Evolutionary conservation across 1,140 invertebrate species (phyloP).

Genomic region (Ceratina calcarata): DNA sequence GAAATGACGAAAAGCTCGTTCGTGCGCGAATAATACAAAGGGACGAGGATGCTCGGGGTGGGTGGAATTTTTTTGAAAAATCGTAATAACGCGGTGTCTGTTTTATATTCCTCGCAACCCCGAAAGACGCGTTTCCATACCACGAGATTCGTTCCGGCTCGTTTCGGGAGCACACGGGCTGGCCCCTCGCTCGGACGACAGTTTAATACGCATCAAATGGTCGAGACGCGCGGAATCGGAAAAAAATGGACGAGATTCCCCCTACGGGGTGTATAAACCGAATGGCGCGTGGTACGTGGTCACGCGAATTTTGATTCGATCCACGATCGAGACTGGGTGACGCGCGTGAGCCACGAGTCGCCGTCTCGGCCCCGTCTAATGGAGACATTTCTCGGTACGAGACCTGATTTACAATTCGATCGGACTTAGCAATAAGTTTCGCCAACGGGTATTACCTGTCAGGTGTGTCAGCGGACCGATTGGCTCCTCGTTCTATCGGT

Average conservation of each 20-base stretch:
- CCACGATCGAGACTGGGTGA: slow-evolving; percentile 25
- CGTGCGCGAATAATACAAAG: slow-evolving; percentile 10
- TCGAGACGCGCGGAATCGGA: background rate
- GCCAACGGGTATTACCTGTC: slow-evolving; percentile 64
- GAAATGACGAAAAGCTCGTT: background rate
- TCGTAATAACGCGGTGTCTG: slow-evolving; percentile 16
- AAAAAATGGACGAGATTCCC: slow-evolving; percentile 17
- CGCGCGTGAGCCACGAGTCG: no score
- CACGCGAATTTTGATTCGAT: slow-evolving; percentile 47
- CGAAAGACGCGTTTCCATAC: slow-evolving; percentile 6
- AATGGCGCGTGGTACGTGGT: background rate
- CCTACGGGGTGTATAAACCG: slow-evolving; percentile 24
- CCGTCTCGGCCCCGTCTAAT: slow-evolving; percentile 43
- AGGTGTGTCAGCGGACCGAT: slow-evolving; percentile 59
- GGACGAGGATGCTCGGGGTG: no score
- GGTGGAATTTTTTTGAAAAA: background rate
- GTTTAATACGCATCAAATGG: slow-evolving; percentile 48
- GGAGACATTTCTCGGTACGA: slow-evolving; percentile 59
- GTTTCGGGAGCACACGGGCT: slow-evolving; percentile 7
- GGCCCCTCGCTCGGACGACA: slow-evolving; percentile 28
- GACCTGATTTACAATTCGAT: slow-evolving; percentile 65
- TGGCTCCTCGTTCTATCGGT: slow-evolving; percentile 39
- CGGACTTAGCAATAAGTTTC: slow-evolving; percentile 62
- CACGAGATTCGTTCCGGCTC: slow-evolving; percentile 35
- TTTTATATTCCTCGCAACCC: slow-evolving; percentile 12